A percentile compares a stretch with the other conserved stretches of the same genome.
Conservation (phyloP, 92 coral and sea anemone genomes). For the Scolanthus callimorphus region DNA sequence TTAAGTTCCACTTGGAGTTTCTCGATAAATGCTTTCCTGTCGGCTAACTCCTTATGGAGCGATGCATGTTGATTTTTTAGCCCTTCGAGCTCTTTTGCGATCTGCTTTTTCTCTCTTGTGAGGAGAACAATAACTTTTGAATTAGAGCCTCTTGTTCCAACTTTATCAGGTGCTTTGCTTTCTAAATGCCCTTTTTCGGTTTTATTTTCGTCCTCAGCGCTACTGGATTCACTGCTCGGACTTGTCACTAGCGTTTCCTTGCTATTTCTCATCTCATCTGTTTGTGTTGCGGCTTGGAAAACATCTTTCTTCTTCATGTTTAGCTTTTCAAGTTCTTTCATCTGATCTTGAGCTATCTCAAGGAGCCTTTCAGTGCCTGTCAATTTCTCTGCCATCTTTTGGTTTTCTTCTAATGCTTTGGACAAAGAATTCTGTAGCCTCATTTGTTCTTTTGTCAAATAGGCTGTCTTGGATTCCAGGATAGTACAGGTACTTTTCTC, state of each 20-base stretch:
- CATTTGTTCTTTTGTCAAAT: conserved; percentile 52
- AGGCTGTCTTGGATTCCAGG: conserved; percentile 52
- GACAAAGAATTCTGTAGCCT: conserved; percentile 52
- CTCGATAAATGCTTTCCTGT: conserved; percentile 26
- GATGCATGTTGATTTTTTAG: conserved; percentile 26
- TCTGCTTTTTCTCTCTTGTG: conserved; percentile 45
- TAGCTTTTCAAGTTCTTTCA: conserved; percentile 39
- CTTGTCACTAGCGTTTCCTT: background rate
- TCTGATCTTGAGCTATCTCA: conserved; percentile 24
- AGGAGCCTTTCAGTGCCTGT: conserved; percentile 46
- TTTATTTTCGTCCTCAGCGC: background rate
- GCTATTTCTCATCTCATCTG: background rate
- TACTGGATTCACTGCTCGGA: background rate
- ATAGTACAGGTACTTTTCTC: conserved; percentile 60
- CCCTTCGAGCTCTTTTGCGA: conserved; percentile 47
- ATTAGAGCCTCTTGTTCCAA: conserved; percentile 14
- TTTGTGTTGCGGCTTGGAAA: conserved; percentile 19
- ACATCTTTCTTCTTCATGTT: conserved; percentile 1
- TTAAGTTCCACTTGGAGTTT: conserved; percentile 59
- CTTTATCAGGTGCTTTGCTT: too few relatives aligned
- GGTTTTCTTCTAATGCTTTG: conserved; percentile 44
- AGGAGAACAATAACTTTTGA: conserved; percentile 24
- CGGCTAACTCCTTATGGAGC: conserved; percentile 38
- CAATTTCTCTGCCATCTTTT: conserved; percentile 35
- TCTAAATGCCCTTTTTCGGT: background rate